A percentile compares a stretch with the other conserved stretches of the same genome.
Evolutionary conservation across 2,797 vertebrate genomes (phyloP).

Genomic region (Paedocypris micromegethes): DNA sequence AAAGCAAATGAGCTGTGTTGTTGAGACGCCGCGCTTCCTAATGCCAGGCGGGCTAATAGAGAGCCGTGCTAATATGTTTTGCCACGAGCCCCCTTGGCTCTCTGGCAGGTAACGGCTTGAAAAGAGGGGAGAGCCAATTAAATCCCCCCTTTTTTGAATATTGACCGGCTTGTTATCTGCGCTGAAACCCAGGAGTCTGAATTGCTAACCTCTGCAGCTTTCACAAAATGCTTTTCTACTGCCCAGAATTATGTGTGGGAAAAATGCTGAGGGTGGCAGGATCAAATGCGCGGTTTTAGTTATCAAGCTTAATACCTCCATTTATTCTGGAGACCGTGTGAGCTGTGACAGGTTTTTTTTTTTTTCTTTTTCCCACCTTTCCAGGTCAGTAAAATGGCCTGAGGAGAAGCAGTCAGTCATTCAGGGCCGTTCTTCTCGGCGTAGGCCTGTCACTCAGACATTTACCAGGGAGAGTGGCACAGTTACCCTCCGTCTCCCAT

Average conservation of each 20-base stretch:
- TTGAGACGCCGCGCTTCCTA: conserved; percentile 29
- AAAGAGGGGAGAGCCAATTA: conserved; percentile 46
- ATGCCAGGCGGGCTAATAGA: conserved; percentile 42
- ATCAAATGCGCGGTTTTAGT: conserved; percentile 48
- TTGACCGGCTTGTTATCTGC: conserved; percentile 53
- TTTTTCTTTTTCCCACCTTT: conserved; percentile 17
- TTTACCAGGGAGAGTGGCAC: conserved; percentile 25
- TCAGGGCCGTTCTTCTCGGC: conserved; percentile 20
- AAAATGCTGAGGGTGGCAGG: conserved; percentile 61
- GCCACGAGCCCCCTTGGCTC: conserved; percentile 37
- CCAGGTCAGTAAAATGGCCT: conserved; percentile 41
- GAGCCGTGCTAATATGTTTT: conserved; percentile 42
- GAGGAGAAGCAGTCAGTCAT: conserved; percentile 36
- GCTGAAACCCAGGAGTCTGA: conserved; percentile 47
- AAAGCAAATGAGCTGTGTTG: conserved; percentile 39
- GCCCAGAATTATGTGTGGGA: conserved; percentile 61
- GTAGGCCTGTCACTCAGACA: conserved; percentile 34
- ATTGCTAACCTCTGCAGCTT: conserved; percentile 63
- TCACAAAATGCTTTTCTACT: conserved; percentile 61
- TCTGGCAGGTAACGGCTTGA: conserved; percentile 40
- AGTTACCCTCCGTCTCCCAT: conserved; percentile 26
- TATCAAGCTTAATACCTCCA: conserved; percentile 48
- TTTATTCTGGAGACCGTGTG: conserved; percentile 46
- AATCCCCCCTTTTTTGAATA: conserved; percentile 56
- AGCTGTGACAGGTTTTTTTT: conserved; percentile 24